phyloP scores from a whole-genome alignment of 2,888 invertebrate genomes.

The Drosophila acutilabella region DNA sequence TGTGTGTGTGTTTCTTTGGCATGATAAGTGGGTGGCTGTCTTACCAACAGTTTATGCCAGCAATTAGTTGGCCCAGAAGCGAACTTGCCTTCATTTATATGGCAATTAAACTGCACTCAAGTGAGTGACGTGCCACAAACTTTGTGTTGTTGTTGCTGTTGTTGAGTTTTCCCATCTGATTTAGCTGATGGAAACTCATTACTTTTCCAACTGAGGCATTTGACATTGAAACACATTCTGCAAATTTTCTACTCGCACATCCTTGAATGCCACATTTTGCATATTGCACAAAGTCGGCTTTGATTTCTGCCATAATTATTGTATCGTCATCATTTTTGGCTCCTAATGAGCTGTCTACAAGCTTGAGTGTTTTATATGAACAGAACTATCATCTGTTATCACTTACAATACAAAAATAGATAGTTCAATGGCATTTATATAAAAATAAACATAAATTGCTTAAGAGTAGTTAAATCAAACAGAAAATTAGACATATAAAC shows the following conservation, averaged over 20 bases:
- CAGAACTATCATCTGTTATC: neutral
- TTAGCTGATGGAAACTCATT: neutral
- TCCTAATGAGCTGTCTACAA: constrained; percentile 25
- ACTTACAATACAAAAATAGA: no score
- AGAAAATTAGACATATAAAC: no score
- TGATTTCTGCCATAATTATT: constrained; percentile 13
- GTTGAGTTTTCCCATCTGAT: constrained; percentile 7
- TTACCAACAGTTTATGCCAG: constrained; percentile 26
- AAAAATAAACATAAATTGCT: no score
- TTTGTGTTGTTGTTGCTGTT: constrained; percentile 4
- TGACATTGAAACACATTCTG: constrained; percentile 10
- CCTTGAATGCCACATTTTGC: constrained; percentile 7
- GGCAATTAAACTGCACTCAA: constrained; percentile 68
- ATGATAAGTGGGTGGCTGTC: constrained; percentile 20
- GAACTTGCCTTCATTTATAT: constrained; percentile 59
- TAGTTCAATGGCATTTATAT: no score
- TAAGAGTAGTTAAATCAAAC: no score
- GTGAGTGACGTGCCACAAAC: constrained; percentile 29
- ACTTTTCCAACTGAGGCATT: constrained; percentile 7
- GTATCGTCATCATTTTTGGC: neutral
- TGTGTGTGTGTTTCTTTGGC: constrained; percentile 11
- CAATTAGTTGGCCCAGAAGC: constrained; percentile 49
- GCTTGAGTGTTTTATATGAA: neutral
- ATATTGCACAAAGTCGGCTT: constrained; percentile 5
- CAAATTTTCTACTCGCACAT: neutral